Conservation (phyloP, 2,888 invertebrate genomes). For the Syrphus vitripennis region DNA sequence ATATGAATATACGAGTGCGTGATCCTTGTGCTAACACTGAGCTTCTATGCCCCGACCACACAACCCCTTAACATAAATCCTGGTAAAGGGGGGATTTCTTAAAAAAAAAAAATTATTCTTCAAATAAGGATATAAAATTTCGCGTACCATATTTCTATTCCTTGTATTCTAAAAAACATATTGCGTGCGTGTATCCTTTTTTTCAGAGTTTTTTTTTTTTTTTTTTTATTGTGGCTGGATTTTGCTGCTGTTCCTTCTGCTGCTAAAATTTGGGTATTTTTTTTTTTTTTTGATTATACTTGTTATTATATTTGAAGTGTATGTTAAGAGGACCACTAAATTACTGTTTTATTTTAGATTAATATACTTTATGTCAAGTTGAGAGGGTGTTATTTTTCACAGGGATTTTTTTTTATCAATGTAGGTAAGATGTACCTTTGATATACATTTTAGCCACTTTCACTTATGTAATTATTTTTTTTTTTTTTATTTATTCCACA, state of each 20-base stretch:
- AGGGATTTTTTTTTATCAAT: conserved; percentile 1
- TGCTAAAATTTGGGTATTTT: conserved; percentile 31
- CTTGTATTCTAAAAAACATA: conserved; percentile 54
- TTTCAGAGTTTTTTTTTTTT: conserved; percentile 27
- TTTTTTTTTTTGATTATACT: conserved; percentile 36
- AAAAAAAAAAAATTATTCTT: conserved; percentile 43
- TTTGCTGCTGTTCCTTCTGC: background rate
- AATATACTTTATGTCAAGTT: conserved; percentile 12
- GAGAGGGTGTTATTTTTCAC: conserved; percentile 25
- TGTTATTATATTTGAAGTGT: conserved; percentile 17
- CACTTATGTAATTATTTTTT: background rate
- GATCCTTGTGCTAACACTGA: conserved; percentile 13
- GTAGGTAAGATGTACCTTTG: conserved; percentile 13
- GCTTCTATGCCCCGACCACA: background rate
- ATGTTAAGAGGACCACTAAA: conserved; percentile 1
- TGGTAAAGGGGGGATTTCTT: background rate
- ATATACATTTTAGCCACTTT: background rate
- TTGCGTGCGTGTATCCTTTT: conserved; percentile 70
- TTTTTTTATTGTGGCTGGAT: conserved; percentile 34
- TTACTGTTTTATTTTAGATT: conserved; percentile 25
- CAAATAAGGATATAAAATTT: conserved; percentile 65
- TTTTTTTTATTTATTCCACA: background rate
- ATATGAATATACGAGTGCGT: conserved; percentile 64
- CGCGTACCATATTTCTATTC: conserved; percentile 67
- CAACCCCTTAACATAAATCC: background rate